Evolutionary conservation across 2,113 vertebrate species (phyloP).

Genomic region (Alectura lathami): DNA sequence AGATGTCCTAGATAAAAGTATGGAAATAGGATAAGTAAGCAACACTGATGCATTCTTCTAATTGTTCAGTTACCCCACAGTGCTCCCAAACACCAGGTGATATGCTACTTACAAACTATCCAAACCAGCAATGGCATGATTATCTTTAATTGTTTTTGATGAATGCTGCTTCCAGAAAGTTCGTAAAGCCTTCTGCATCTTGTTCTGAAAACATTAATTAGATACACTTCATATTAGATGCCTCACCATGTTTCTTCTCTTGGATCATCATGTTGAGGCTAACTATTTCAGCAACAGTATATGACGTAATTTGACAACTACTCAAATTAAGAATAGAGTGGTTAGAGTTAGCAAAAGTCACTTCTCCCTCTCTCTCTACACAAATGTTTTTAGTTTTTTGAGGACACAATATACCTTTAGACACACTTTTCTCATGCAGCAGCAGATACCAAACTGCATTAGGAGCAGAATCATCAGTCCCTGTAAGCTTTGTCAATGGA

Average conservation of each 20-base stretch:
- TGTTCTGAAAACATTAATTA: neutral
- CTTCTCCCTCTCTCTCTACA: neutral
- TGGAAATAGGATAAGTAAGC: neutral
- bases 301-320: fast-evolving
- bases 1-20: neutral
- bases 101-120: neutral
- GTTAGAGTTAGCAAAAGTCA: neutral
- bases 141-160: neutral
- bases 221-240: neutral
- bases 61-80: neutral
- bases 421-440: neutral
- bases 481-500: neutral
- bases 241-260: neutral
- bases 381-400: neutral
- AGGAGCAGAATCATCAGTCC: neutral
- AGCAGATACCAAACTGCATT: neutral
- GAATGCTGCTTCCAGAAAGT: neutral
- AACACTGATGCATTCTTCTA: neutral
- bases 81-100: neutral
- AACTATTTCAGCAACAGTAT: neutral
- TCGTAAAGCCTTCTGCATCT: neutral
- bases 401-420: neutral
- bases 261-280: neutral
- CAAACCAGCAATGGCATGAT: neutral
- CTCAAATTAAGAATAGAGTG: neutral